Percentiles rank a stretch among this genome's conserved stretches.
Evolutionary conservation across 1,140 invertebrate species (phyloP).

Genomic region (Sitophilus oryzae): DNA sequence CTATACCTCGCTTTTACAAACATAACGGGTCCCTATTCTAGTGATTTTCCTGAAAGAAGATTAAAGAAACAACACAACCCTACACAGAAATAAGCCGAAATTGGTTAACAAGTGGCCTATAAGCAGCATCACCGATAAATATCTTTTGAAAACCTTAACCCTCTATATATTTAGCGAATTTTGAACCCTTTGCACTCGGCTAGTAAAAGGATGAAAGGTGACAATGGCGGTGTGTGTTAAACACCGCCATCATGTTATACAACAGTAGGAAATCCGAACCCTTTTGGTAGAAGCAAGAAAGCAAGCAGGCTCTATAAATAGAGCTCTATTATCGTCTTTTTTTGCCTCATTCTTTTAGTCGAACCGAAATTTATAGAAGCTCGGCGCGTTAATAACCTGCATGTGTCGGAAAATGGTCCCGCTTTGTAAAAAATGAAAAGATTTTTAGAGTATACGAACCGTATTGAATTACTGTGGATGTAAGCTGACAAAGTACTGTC

Average conservation of each 20-base stretch:
- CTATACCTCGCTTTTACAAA: too few species aligned
- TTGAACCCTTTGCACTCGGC: not conserved
- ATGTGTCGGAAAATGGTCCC: not conserved
- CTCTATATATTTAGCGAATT: not conserved
- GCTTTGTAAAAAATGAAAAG: not conserved
- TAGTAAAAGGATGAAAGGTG: slow-evolving; percentile 4
- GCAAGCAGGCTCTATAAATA: not conserved
- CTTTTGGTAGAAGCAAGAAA: not conserved
- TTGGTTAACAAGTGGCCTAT: not conserved
- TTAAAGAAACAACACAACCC: too few species aligned
- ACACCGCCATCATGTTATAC: slow-evolving; percentile 13
- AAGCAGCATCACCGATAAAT: not conserved
- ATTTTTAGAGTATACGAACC: not conserved
- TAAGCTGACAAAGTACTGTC: not conserved
- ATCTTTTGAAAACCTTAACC: not conserved
- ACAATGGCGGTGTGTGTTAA: slow-evolving; percentile 10
- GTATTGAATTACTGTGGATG: not conserved
- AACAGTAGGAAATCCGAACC: slow-evolving; percentile 3
- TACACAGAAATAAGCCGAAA: too few species aligned
- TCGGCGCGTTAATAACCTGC: not conserved
- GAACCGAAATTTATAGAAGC: too few species aligned
- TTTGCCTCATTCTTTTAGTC: not conserved
- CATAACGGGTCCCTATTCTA: too few species aligned
- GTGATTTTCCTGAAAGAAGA: too few species aligned
- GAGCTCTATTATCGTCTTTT: not conserved